Base-by-base conservation (phyloP, 2,797 vertebrate genomes). In the Leuciscus waleckii region DNA sequence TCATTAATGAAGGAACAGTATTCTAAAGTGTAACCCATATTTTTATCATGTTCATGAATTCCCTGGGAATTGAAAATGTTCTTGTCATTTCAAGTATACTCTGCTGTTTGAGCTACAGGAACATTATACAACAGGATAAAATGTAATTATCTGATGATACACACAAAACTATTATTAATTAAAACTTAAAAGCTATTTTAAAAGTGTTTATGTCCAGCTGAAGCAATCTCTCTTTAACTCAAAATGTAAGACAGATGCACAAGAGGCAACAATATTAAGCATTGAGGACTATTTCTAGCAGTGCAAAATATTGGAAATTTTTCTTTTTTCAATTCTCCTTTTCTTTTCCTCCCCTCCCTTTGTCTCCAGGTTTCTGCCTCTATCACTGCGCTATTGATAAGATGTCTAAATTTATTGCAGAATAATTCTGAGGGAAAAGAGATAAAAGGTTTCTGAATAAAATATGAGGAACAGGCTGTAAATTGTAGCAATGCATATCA, bases 401-500 rank as follows among this genome's bases (percentile, higher is more conserved):
- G 97, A 99, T 99, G 98, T 98, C 97, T 98, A 97, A 98, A 99
- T 99, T 99, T 99, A 99, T 97, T 99, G 97, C 98, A 94, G 98
- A 99, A 99, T 99, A 99, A 99, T 99, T 99, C 97, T 97, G 97
- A 97, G 96, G 97, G 98, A 99, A 99, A 98, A 98, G 97, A 99
- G 98, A 99, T 99, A 99, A 99, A 99, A 99, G 98, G 98, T 99
- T 99, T 97, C 97, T 99, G 98, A 99, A 99, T 99, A 99, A 99
- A 99, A 99, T 99, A 99, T 99, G 98, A 99, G 98, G 96, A 96
- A 87, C 96, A 97, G 97, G 98, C 97, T 97, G 98, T 99, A 99
- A 99, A 99, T 99, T 99, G 98, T 99, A 97, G 97, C 98, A 99
- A 99, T 99, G 98, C 98, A 99, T 99, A 99, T 99, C 97, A 99